Conservation (phyloP, 2,888 invertebrate genomes). For the Gymnoscelis rufifasciata region DNA sequence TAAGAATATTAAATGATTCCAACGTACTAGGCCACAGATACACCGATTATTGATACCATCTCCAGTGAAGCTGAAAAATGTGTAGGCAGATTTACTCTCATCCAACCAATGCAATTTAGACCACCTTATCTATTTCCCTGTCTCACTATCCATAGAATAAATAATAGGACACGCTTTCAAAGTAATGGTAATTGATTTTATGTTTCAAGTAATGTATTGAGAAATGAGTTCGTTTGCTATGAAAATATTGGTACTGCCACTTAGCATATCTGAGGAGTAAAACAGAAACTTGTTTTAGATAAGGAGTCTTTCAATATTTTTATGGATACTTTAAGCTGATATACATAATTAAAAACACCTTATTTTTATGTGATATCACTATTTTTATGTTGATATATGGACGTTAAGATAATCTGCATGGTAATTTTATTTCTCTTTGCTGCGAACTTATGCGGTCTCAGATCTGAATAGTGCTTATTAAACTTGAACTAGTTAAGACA, state of each 20-base stretch:
- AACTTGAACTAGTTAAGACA: background rate
- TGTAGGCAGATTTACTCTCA: constrained; percentile 51
- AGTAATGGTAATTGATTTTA: constrained; percentile 66
- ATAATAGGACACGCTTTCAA: constrained; percentile 36
- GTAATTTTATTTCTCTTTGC: background rate
- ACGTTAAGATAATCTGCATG: constrained; percentile 2
- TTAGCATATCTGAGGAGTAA: constrained; percentile 22
- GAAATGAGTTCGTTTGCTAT: constrained; percentile 33
- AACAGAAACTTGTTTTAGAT: constrained; percentile 22
- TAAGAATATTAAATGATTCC: constrained; percentile 78
- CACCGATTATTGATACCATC: constrained; percentile 77
- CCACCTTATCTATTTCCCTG: constrained; percentile 50
- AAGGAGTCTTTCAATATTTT: constrained; percentile 16
- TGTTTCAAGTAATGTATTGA: constrained; percentile 45
- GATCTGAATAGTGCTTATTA: background rate
- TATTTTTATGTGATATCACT: constrained; percentile 8
- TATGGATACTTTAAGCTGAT: constrained; percentile 8
- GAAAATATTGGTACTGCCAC: constrained; percentile 26
- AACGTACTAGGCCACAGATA: constrained; percentile 69
- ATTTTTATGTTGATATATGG: constrained; percentile 8
- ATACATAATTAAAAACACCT: constrained; percentile 17
- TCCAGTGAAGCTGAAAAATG: constrained; percentile 60
- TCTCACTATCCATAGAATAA: constrained; percentile 18
- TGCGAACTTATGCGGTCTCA: background rate
- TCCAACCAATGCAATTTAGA: constrained; percentile 28